A percentile compares a stretch with the other conserved stretches of the same genome.
Conservation (phyloP, 1,140 invertebrate species). For the Plodia interpunctella region DNA sequence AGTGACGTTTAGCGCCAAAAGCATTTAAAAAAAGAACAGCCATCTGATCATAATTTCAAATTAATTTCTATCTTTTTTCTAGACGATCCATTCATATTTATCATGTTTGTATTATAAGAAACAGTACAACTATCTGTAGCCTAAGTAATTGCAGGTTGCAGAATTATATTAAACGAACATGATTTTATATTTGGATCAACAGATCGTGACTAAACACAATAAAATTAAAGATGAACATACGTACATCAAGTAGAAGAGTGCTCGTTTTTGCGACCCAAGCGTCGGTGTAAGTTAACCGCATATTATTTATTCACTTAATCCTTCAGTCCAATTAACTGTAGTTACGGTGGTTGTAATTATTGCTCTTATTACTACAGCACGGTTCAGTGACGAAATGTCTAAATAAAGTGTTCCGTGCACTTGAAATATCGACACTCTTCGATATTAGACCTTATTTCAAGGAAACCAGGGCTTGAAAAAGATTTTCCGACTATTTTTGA, state of each 20-base stretch:
- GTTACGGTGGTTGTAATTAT: constrained; percentile 50
- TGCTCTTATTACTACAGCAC: constrained; percentile 47
- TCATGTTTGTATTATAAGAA: background rate
- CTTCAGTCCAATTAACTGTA: constrained; percentile 58
- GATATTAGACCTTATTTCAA: constrained; percentile 25
- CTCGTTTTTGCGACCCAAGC: constrained; percentile 10
- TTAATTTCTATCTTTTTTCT: background rate
- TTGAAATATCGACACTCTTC: constrained; percentile 15
- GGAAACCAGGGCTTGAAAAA: background rate
- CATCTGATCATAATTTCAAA: background rate
- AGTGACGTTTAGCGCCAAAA: background rate
- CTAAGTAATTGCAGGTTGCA: background rate
- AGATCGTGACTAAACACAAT: constrained; percentile 11
- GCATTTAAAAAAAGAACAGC: background rate
- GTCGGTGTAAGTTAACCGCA: constrained; percentile 22
- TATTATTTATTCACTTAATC: constrained; percentile 59
- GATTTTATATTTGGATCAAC: constrained; percentile 7
- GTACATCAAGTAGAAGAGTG: constrained; percentile 8
- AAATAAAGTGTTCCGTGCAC: constrained; percentile 19
- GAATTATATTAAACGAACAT: background rate
- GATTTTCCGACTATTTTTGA: background rate
- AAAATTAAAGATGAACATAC: background rate
- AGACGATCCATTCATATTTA: too few species aligned
- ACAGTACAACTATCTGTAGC: background rate
- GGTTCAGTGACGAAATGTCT: constrained; percentile 40